A percentile compares a stretch with the other conserved stretches of the same genome.
phyloP scores from a whole-genome alignment of 2,113 vertebrate genomes.

The Spermophilus dauricus region DNA sequence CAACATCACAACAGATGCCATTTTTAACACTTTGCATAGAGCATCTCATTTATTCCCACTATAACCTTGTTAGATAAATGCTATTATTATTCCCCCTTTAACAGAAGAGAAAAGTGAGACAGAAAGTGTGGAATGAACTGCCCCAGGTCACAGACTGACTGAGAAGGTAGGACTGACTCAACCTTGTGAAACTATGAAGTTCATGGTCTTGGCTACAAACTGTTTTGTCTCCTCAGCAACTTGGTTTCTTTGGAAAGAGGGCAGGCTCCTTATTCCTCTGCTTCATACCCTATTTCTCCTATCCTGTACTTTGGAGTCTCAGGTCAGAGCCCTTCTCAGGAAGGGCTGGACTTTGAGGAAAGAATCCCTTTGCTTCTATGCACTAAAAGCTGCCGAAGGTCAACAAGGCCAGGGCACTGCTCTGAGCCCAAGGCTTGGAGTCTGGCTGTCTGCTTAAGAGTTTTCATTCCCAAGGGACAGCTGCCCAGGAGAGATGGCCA shows the following conservation, averaged over 20 bases:
- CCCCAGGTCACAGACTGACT: slow-evolving; percentile 13
- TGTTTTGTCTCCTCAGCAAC: background rate
- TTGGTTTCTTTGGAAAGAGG: slow-evolving; percentile 13
- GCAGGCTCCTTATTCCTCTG: background rate
- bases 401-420: background rate
- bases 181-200: background rate
- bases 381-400: background rate
- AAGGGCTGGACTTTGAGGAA: slow-evolving; percentile 54
- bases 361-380: slow-evolving; percentile 1
- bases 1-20: background rate
- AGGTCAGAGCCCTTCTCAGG: background rate
- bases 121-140: background rate
- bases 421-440: slow-evolving; percentile 11
- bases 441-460: slow-evolving; percentile 58
- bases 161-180: background rate
- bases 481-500: slow-evolving; percentile 73
- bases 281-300: background rate
- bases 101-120: background rate
- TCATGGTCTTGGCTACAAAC: background rate
- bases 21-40: background rate
- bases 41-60: slow-evolving; percentile 38
- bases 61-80: background rate
- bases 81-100: background rate
- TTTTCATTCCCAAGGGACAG: slow-evolving; percentile 73
- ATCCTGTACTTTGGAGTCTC: background rate